Percentiles rank a stretch among this genome's conserved stretches.
phyloP scores from a whole-genome alignment of 2,113 vertebrate species.

The Saimiri boliviensis region DNA sequence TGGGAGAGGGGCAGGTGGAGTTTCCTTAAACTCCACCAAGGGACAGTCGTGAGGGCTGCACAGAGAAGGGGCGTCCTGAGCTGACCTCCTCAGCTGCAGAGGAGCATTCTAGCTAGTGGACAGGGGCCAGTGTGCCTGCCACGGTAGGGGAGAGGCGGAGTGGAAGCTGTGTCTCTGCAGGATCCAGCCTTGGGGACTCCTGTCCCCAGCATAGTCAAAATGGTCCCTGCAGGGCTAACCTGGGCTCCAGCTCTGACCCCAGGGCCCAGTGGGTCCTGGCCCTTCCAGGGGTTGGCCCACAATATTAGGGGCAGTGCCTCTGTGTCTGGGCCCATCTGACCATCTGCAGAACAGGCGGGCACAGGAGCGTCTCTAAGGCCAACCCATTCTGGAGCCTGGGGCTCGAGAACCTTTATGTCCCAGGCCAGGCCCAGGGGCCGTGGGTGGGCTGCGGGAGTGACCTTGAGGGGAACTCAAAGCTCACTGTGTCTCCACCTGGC shows the following conservation, averaged over 20 bases:
- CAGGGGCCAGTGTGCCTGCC: rapidly evolving
- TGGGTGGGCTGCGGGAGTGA: background rate
- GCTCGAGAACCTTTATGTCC: background rate
- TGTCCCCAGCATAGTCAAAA: background rate
- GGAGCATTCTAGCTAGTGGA: too few relatives aligned
- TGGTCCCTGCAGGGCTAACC: background rate
- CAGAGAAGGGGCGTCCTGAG: background rate
- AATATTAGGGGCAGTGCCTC: rapidly evolving
- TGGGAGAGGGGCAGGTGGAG: background rate
- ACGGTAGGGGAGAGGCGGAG: background rate
- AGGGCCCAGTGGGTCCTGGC: background rate
- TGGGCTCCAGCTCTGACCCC: background rate
- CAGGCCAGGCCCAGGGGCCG: background rate
- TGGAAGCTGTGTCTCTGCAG: background rate
- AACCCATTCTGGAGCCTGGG: background rate
- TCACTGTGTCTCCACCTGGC: background rate
- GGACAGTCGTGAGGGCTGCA: background rate
- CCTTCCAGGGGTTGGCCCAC: background rate
- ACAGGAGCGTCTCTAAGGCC: background rate
- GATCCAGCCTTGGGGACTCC: background rate
- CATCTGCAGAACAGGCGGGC: background rate
- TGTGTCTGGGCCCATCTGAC: background rate
- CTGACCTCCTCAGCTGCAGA: background rate
- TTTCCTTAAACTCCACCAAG: background rate
- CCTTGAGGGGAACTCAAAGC: rapidly evolving